A percentile compares a stretch with the other conserved stretches of the same genome.
Evolutionary conservation across 1,140 invertebrate species (phyloP).

Genomic region (Apis cerana): DNA sequence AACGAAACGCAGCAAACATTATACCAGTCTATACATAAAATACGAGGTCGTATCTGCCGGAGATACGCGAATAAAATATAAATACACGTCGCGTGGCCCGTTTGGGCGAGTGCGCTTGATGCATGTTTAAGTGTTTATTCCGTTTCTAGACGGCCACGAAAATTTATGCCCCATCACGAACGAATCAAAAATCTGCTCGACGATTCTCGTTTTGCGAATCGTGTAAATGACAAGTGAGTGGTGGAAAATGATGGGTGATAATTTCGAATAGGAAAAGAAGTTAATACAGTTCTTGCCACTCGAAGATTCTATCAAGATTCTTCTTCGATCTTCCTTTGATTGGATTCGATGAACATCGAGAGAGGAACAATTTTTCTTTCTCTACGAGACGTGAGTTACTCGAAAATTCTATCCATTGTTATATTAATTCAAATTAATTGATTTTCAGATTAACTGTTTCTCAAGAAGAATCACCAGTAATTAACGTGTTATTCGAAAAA

Average conservation of each 20-base stretch:
- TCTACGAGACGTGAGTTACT: too few relatives aligned
- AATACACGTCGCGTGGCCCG: not conserved
- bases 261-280: not conserved
- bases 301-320: too few relatives aligned
- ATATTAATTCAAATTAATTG: too few relatives aligned
- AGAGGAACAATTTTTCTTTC: too few relatives aligned
- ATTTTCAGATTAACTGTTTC: too few relatives aligned
- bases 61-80: constrained; percentile 30
- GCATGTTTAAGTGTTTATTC: constrained; percentile 25
- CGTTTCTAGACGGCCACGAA: not conserved
- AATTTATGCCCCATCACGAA: not conserved
- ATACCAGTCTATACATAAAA: constrained; percentile 27
- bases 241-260: not conserved
- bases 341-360: too few relatives aligned
- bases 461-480: too few relatives aligned
- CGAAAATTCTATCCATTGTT: too few relatives aligned
- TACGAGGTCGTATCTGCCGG: constrained; percentile 1
- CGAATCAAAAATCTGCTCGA: constrained; percentile 4
- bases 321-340: too few relatives aligned
- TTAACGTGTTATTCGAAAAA: too few relatives aligned
- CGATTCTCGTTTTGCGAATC: not conserved
- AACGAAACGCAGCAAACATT: not conserved
- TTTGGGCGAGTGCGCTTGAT: constrained; percentile 17
- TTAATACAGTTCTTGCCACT: too few relatives aligned
- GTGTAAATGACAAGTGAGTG: not conserved